phyloP scores from a whole-genome alignment of 1,140 invertebrate species.

The Manduca sexta region DNA sequence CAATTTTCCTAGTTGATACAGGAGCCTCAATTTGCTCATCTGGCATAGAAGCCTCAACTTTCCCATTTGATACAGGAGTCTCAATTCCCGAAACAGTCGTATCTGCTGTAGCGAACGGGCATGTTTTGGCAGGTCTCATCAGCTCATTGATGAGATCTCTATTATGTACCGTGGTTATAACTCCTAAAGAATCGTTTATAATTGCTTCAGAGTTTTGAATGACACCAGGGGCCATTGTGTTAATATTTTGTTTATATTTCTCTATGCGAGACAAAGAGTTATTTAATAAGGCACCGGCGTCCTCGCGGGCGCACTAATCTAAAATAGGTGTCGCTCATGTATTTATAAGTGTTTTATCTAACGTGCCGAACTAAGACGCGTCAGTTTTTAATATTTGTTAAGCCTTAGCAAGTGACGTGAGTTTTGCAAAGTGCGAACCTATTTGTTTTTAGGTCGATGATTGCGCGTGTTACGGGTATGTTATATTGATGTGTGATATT shows the following conservation, averaged over 20 bases:
- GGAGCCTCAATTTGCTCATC: conserved; percentile 1
- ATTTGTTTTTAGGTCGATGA: too few species aligned
- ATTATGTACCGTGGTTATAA: conserved; percentile 20
- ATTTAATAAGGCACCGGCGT: conserved; percentile 24
- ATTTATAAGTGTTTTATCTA: conserved; percentile 61
- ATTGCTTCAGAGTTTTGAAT: conserved; percentile 42
- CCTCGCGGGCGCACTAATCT: conserved; percentile 43
- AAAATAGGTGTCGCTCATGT: conserved; percentile 38
- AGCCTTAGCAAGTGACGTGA: too few species aligned
- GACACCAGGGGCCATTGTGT: conserved; percentile 56
- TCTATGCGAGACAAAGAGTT: conserved; percentile 4
- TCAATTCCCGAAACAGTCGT: conserved; percentile 5
- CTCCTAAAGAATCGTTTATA: conserved; percentile 32
- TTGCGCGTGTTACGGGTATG: too few species aligned
- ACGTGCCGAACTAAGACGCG: conserved; percentile 11
- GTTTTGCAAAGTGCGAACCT: too few species aligned
- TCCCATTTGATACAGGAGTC: too few species aligned
- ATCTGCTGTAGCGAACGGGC: conserved; percentile 24
- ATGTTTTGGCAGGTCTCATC: conserved; percentile 26
- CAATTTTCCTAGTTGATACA: background rate
- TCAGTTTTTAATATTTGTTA: background rate
- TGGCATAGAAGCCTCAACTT: too few species aligned
- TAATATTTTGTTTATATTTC: background rate
- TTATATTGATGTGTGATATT: too few species aligned
- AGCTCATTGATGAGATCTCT: conserved; percentile 27